A percentile compares a stretch with the other conserved stretches of the same genome.
phyloP scores from a whole-genome alignment of 2,888 invertebrate species.

The Phyllotreta striolata region DNA sequence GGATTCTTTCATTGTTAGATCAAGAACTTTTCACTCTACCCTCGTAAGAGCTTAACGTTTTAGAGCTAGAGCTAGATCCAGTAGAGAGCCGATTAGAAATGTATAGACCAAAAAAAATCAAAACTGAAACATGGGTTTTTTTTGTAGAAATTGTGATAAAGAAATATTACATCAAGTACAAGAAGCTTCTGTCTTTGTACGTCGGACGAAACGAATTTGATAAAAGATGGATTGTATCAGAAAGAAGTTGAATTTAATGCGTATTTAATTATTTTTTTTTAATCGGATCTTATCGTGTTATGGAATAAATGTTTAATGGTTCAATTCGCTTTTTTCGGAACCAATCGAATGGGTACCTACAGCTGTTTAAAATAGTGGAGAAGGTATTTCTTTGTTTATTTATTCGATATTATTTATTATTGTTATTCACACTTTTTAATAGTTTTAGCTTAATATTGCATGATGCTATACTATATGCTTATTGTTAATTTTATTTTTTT shows the following conservation, averaged over 20 bases:
- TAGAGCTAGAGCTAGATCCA: conserved; percentile 11
- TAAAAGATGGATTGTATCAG: conserved; percentile 36
- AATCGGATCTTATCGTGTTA: too few relatives aligned
- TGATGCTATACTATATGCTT: too few relatives aligned
- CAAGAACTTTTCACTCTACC: too few relatives aligned
- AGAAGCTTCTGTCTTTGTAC: conserved; percentile 41
- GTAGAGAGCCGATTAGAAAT: conserved; percentile 1
- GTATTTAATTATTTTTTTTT: too few relatives aligned
- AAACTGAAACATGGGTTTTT: conserved; percentile 21
- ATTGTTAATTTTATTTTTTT: too few relatives aligned
- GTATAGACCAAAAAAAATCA: conserved; percentile 14
- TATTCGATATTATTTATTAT: not conserved
- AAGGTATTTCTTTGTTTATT: conserved; percentile 1
- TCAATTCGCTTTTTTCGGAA: conserved; percentile 3
- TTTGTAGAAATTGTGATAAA: conserved; percentile 36
- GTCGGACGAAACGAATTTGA: conserved; percentile 38
- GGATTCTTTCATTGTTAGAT: too few relatives aligned
- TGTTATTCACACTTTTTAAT: not conserved
- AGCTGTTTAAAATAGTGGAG: conserved; percentile 15
- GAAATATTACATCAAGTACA: conserved; percentile 43
- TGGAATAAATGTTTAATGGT: not conserved
- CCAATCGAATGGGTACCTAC: conserved; percentile 29
- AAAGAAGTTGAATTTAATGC: conserved; percentile 19
- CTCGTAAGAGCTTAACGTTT: conserved; percentile 4
- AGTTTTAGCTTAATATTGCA: not conserved